These are phyloP conservation scores for Drosophila pseudotalamancana DNA, from an alignment of 2,888 invertebrate species.

Conservation along the genomic window DNA sequence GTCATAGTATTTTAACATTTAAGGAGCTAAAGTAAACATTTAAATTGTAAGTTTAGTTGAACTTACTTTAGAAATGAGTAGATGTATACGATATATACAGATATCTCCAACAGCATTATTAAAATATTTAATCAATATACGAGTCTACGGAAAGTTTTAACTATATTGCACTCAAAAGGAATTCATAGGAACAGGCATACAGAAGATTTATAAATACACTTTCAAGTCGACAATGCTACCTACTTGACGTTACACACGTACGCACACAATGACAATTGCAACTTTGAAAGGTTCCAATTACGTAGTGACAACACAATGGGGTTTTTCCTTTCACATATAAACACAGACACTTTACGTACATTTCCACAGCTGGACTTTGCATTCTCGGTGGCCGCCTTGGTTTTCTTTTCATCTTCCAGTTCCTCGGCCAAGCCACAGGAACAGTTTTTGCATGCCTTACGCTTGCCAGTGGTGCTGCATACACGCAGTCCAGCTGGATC, in stretches of 20 bases:
- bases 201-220: too few species aligned
- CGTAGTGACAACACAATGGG: too few species aligned
- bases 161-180: too few species aligned
- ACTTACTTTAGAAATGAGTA: too few species aligned
- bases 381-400: constrained; percentile 82
- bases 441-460: constrained; percentile 99
- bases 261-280: not conserved
- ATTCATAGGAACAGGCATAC: too few species aligned
- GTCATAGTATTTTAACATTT: not conserved
- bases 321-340: not conserved
- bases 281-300: not conserved
- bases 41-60: too few species aligned
- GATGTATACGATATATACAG: too few species aligned
- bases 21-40: not conserved
- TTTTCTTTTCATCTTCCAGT: constrained; percentile 87
- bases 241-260: too few species aligned
- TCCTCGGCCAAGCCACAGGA: constrained; percentile 98
- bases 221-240: not conserved
- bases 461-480: constrained; percentile 94
- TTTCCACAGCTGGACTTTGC: constrained; percentile 98
- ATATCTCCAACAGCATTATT: too few species aligned
- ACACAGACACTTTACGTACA: constrained; percentile 87
- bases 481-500: constrained; percentile 93
- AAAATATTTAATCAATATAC: too few species aligned
- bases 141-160: too few species aligned